Evolutionary conservation across 2,113 vertebrate genomes (phyloP).

Genomic region (Zosterops borbonicus): DNA sequence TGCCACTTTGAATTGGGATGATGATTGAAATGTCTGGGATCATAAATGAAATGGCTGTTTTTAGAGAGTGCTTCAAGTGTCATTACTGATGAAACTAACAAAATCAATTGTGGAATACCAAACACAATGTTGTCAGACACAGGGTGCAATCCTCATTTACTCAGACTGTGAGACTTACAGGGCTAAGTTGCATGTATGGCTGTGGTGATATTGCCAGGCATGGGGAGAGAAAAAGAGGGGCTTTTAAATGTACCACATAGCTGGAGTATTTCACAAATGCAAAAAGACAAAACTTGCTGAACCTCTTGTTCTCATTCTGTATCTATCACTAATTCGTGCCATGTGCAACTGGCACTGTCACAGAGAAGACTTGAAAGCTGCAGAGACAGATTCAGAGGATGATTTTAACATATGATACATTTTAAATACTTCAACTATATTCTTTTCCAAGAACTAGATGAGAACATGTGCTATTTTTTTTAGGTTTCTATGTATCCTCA

Average conservation of each 20-base stretch:
- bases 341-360: background rate
- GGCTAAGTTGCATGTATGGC: background rate
- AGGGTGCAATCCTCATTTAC: background rate
- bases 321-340: background rate
- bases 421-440: background rate
- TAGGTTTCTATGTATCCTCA: background rate
- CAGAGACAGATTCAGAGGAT: background rate
- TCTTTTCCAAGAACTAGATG: background rate
- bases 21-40: background rate
- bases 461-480: background rate
- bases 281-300: background rate
- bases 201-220: background rate
- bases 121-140: background rate
- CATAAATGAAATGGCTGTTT: background rate
- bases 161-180: background rate
- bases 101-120: background rate
- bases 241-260: background rate
- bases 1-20: background rate
- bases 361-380: background rate
- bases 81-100: background rate
- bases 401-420: background rate
- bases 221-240: background rate
- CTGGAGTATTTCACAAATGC: background rate
- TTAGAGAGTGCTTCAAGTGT: background rate
- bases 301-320: background rate